Evolutionary conservation across 2,888 invertebrate genomes (phyloP), one percentile per base, ranked within the genome.

Genomic region (Andrena haemorrhoa): DNA sequence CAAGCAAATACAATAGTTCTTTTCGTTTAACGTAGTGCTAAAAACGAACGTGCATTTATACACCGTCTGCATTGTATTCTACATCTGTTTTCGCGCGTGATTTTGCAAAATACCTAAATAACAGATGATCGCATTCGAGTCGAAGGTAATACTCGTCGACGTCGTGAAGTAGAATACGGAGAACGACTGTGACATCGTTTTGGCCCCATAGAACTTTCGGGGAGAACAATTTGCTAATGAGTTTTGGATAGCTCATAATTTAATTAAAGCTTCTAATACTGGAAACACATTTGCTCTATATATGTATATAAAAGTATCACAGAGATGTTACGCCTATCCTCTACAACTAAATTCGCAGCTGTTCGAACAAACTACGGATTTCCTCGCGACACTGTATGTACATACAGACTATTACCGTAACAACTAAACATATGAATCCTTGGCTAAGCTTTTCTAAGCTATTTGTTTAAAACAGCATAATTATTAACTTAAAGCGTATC

Each of bases 181-280:
- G 33, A 53, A 90, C 72, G 3, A 94, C 86, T 10, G 81, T 84
- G 41, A 73, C 76, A 53, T 93, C 93, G 2, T 89, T 90, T 85
- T 93, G 93, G 84, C 91, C 89, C 93, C 93, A 93, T 0, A 90
- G 33, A n/a, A 93, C 87, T 80, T 89, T 90, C 41, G 93, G 93
- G 8, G 69, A 82, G 23, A 26, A 31, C 2, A 71, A 74, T n/a
- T 78, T 31, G 16, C 47, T 85, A 12, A 78, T 16, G 4, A 89
- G 82, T 4, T 49, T 47, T 29, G 84, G 84, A 58, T 26, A 70
- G 16, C 0, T 56, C 88, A 88, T 88, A 33, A 23, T 29, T 41
- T 26, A 35, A 58, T 64, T 33, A 33, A 20, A 65, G 12, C 65
- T 2, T 8, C 41, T 12, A 31, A 5, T 29, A n/a, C 56, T 60